phyloP scores from a whole-genome alignment of 2,797 vertebrate genomes.

The Lutjanus campechanus region DNA sequence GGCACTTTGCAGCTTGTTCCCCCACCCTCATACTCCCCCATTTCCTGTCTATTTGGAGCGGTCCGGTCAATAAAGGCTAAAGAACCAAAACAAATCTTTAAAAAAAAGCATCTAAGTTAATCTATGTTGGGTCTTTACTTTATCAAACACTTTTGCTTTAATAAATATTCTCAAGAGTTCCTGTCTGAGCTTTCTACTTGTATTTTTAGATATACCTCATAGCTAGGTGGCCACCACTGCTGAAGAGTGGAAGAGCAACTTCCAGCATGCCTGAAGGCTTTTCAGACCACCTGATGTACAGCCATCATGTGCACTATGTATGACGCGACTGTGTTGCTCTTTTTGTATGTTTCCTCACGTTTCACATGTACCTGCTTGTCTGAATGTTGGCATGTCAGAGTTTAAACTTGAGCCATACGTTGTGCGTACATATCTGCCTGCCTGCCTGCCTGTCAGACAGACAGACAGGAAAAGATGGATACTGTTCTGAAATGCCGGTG shows the following conservation, averaged over 20 bases:
- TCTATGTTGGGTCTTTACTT: not conserved
- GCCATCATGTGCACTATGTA: conserved; percentile 19
- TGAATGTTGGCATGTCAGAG: conserved; percentile 41
- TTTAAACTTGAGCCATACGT: conserved; percentile 25
- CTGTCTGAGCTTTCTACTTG: not conserved
- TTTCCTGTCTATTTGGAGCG: too few species aligned
- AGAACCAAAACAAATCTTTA: too few species aligned
- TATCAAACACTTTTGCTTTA: not conserved
- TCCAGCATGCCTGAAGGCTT: not conserved
- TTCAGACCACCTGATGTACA: conserved; percentile 2
- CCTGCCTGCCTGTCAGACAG: conserved; percentile 10
- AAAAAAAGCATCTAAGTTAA: too few species aligned
- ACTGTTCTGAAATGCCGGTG: conserved; percentile 19
- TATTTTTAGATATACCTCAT: not conserved
- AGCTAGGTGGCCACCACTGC: conserved; percentile 1
- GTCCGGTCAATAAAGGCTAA: too few species aligned
- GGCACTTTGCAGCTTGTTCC: too few species aligned
- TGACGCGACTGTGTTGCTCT: conserved; percentile 15
- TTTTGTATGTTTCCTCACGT: conserved; percentile 40
- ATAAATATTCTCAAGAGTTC: not conserved
- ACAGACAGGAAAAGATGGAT: conserved; percentile 5
- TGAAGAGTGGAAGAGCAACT: not conserved
- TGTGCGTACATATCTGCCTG: conserved; percentile 13
- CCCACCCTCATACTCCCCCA: too few species aligned
- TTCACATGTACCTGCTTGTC: conserved; percentile 61